Evolutionary conservation across 2,797 vertebrate species (phyloP).

Genomic region (Hoplostethus mediterraneus): DNA sequence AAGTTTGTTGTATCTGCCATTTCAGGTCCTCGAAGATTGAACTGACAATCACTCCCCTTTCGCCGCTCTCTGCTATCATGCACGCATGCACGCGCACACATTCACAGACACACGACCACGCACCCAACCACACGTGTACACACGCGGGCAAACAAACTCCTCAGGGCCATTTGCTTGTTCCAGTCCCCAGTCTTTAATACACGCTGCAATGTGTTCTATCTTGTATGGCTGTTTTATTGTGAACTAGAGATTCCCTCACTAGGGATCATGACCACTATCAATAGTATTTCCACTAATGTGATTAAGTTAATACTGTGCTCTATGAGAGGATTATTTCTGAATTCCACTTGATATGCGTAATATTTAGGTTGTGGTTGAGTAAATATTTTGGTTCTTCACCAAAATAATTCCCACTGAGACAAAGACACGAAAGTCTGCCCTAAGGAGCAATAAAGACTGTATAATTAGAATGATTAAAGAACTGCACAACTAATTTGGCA

Average conservation of each 20-base stretch:
- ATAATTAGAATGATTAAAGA: constrained; percentile 87
- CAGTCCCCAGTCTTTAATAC: constrained; percentile 60
- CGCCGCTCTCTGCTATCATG: constrained; percentile 60
- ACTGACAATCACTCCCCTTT: constrained; percentile 75
- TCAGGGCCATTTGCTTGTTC: constrained; percentile 70
- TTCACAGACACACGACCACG: constrained; percentile 30
- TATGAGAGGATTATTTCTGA: constrained; percentile 85
- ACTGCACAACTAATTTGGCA: constrained; percentile 84
- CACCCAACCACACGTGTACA: constrained; percentile 14
- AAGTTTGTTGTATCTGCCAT: constrained; percentile 80
- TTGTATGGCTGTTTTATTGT: constrained; percentile 68
- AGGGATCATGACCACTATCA: constrained; percentile 83
- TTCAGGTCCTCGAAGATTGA: constrained; percentile 74
- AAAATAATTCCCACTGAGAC: constrained; percentile 83
- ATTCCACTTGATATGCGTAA: constrained; percentile 85
- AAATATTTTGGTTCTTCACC: constrained; percentile 83
- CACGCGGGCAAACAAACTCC: constrained; percentile 32
- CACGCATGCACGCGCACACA: constrained; percentile 35
- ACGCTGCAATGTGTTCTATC: constrained; percentile 62
- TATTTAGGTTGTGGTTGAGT: constrained; percentile 85
- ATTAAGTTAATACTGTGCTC: constrained; percentile 84
- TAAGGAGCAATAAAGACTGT: constrained; percentile 84
- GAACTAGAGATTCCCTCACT: constrained; percentile 70
- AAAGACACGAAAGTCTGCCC: constrained; percentile 83
- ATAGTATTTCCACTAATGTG: constrained; percentile 84